Base-by-base conservation (phyloP, 2,888 invertebrate species). In the Drosophila histrio region DNA sequence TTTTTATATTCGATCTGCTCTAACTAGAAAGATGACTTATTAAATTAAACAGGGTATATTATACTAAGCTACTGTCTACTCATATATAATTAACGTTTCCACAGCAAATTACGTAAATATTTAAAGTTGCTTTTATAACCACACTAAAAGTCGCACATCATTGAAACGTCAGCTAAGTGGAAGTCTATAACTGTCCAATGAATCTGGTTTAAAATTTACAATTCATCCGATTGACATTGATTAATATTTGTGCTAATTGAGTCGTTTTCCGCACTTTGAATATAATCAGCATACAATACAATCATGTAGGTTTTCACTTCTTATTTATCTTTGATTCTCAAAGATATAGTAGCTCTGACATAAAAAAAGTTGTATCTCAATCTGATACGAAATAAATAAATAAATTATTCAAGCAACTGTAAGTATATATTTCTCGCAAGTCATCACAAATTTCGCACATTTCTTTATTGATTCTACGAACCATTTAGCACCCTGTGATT, bases 61-160 rank as follows among this genome's bases (percentile, higher is more conserved):
- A 19, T 11, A n/a, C 39, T 39, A n/a, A 21, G 6, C 21, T 21
- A n/a, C n/a, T 21, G 39, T n/a, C 39, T 7, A 7, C n/a, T 39
- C 5, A 39, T 13, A 47, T 22, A 32, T 47, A 34, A 34, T 50
- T 50, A 50, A n/a, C 36, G 36, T 26, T 1, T 50, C 24, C 5
- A 5, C 22, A 34, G 7, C 41, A 32, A 32, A 63, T 71, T 61
- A 57, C 43, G 36, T 44, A 52, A 56, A 36, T 52, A 59, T 66
- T 67, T 59, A 24, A 64, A 49, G 13, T 58, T 52, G 15, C 49
- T 66, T 84, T 87, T 77, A 85, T 71, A 52, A 38, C 59, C 41
- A 34, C 28, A 50, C 61, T 67, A 71, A 84, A 72, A 60, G 26
- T 62, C 47, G 19, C 58, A 68, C 46, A 41, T 52, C 47, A 46